Evolutionary conservation across 2,888 invertebrate genomes (phyloP).

Genomic region (Ornithoptera alexandrae): DNA sequence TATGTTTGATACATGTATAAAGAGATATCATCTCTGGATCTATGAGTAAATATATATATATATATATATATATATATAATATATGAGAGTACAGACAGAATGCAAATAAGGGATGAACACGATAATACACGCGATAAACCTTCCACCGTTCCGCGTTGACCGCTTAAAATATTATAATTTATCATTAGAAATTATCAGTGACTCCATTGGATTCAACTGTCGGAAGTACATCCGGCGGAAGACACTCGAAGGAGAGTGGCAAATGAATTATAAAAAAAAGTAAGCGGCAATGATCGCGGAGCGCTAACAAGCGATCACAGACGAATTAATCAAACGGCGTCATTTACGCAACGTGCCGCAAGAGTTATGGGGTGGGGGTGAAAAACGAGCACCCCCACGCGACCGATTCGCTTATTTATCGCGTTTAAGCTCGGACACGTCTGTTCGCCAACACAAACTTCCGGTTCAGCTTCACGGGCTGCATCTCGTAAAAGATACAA

Average conservation of each 20-base stretch:
- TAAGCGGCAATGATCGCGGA: slow-evolving; percentile 27
- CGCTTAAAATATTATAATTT: background rate
- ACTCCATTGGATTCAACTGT: background rate
- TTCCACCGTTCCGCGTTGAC: background rate
- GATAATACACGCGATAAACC: background rate
- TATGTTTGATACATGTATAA: too few relatives aligned
- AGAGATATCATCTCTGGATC: too few relatives aligned
- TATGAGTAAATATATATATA: too few relatives aligned
- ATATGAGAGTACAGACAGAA: background rate
- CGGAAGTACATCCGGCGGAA: background rate
- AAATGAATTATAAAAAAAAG: slow-evolving; percentile 23
- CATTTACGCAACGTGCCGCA: slow-evolving; percentile 69
- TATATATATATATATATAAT: too few relatives aligned
- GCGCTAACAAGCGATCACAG: slow-evolving; percentile 43
- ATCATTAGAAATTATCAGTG: background rate
- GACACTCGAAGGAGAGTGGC: background rate
- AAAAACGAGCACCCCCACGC: slow-evolving; percentile 48
- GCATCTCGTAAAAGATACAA: too few relatives aligned
- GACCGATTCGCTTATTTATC: slow-evolving; percentile 61
- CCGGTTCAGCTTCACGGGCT: background rate
- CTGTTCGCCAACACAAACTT: slow-evolving; percentile 23
- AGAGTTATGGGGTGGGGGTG: slow-evolving; percentile 56
- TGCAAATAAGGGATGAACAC: background rate
- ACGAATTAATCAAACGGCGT: slow-evolving; percentile 66
- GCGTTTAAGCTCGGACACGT: slow-evolving; percentile 46